Evolutionary conservation across 2,888 invertebrate species (phyloP).

Genomic region (Octonoba sinensis): DNA sequence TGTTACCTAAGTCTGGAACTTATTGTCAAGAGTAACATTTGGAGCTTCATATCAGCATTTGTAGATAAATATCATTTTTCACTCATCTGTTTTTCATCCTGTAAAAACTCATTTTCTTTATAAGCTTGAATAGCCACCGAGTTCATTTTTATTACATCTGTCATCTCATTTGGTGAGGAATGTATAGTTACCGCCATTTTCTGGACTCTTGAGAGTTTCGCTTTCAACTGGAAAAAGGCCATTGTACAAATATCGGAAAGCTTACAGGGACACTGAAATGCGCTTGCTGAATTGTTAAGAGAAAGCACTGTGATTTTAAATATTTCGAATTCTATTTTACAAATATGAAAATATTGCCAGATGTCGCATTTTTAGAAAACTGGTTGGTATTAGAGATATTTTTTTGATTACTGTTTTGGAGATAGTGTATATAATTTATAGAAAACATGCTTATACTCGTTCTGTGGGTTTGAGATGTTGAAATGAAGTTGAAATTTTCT

Average conservation of each 20-base stretch:
- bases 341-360: constrained; percentile 32
- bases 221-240: not conserved
- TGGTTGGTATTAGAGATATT: constrained; percentile 54
- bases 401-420: constrained; percentile 44
- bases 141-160: constrained; percentile 39
- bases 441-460: no score
- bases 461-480: no score
- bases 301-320: constrained; percentile 61
- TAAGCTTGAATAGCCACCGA: constrained; percentile 18
- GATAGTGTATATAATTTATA: constrained; percentile 45
- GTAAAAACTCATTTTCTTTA: constrained; percentile 41
- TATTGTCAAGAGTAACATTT: constrained; percentile 31
- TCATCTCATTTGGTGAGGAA: constrained; percentile 39
- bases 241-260: constrained; percentile 34
- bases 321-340: constrained; percentile 55
- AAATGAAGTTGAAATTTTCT: no score
- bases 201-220: constrained; percentile 23
- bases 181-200: constrained; percentile 44
- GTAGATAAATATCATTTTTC: constrained; percentile 48
- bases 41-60: constrained; percentile 59
- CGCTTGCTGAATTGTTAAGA: constrained; percentile 38
- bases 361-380: constrained; percentile 24
- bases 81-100: constrained; percentile 26
- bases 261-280: constrained; percentile 20
- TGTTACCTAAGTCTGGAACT: not conserved